Evolutionary conservation across 2,113 vertebrate species (phyloP), one percentile per base, ranked within the genome.

Genomic region (Aramus guarauna): DNA sequence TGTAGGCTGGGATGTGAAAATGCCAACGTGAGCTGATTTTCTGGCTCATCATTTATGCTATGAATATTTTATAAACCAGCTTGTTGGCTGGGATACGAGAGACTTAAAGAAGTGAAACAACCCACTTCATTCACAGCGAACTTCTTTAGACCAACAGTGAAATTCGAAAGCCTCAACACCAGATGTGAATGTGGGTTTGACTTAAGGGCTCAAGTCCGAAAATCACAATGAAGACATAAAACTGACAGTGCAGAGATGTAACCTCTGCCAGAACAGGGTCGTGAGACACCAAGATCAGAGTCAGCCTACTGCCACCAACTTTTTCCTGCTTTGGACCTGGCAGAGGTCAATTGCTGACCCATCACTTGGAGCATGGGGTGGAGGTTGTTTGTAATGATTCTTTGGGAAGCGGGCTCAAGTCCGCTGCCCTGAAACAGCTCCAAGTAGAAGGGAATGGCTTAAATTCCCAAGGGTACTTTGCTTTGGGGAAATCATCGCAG

Each of bases 211-310:
- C 22, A 17, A 58, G 63, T 69, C 62, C 50, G 32, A 22, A 59
- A 64, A 68, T 64, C 60, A 29, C 37, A 15, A 43, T 29, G 20
- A 82, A 89, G 55, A 63, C 6, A 2, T 47, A 47, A 80, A 81
- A 48, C 4, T 36, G 41, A n/a, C 21, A 34, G 8, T 0, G 0
- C 13, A 34, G 68, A 48, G 39, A 43, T 64, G 17, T 6, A 79
- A 50, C 29, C 19, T 45, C 43, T 63, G 23, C 3, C 3, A 34
- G 36, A 32, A 50, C 5, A 11, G 39, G 36, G 45, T 9, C 0
- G 0, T 6, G 36, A 48, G 34, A 32, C 4, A 8, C 15, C 1
- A 1, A 6, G 9, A 20, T 15, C 11, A 6, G 17, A 6, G 3
- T 12, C 60, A 58, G 19, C 19, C 43, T 2, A 0, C 21, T 82